phyloP scores from a whole-genome alignment of 2,888 invertebrate species.

The Crematogaster levior region DNA sequence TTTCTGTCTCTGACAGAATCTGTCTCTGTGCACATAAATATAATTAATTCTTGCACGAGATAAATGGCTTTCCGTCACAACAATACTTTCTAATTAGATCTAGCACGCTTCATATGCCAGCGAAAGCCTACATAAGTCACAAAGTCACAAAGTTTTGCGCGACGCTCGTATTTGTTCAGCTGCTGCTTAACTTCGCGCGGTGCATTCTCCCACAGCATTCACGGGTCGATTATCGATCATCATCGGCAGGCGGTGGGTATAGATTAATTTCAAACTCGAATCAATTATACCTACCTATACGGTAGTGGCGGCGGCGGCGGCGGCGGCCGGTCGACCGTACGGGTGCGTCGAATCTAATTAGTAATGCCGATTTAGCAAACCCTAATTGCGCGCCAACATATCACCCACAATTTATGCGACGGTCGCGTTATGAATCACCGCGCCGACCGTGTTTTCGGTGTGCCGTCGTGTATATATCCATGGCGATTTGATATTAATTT shows the following conservation, averaged over 20 bases:
- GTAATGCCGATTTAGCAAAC: constrained; percentile 82
- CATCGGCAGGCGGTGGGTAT: constrained; percentile 67
- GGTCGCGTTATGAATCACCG: constrained; percentile 78
- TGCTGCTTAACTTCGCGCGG: constrained; percentile 17
- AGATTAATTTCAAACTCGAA: constrained; percentile 83
- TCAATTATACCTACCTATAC: constrained; percentile 79
- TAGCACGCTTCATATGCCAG: not conserved
- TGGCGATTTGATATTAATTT: constrained; percentile 67
- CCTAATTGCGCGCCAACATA: constrained; percentile 83
- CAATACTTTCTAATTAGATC: not conserved
- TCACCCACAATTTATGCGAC: constrained; percentile 82
- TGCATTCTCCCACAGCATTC: constrained; percentile 38
- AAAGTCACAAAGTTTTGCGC: constrained; percentile 17
- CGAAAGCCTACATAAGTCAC: not conserved
- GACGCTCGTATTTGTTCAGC: not conserved
- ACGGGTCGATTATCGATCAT: constrained; percentile 74
- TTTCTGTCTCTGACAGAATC: too few relatives aligned
- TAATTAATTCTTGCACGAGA: not conserved
- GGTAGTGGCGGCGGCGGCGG: constrained; percentile 63
- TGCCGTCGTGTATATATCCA: constrained; percentile 18
- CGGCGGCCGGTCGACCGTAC: constrained; percentile 67
- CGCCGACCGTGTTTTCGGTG: constrained; percentile 65
- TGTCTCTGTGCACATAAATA: not conserved
- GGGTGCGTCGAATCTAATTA: constrained; percentile 81
- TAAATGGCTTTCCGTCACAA: not conserved